Evolutionary conservation across 2,797 vertebrate genomes (phyloP).

Genomic region (Melanotaenia nigrans): DNA sequence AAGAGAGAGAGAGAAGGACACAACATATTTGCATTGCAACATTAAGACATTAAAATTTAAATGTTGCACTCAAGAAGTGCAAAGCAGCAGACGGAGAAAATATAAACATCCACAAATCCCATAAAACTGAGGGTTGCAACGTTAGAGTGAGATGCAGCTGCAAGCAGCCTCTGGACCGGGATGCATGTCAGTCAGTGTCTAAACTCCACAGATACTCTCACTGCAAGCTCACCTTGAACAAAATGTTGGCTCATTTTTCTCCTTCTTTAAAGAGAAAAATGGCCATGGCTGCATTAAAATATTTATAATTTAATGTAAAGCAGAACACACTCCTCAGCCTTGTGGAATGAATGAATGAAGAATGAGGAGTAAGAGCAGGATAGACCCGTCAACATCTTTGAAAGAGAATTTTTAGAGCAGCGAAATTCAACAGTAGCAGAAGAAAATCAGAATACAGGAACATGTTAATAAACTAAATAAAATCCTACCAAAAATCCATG

Average conservation of each 20-base stretch:
- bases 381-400: background rate
- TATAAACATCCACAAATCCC: conserved; percentile 43
- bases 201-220: conserved; percentile 54
- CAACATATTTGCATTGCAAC: background rate
- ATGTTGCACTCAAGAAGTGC: conserved; percentile 10
- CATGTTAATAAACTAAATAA: conserved; percentile 22
- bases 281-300: background rate
- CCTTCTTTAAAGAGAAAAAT: background rate
- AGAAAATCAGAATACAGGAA: background rate
- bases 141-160: conserved; percentile 43
- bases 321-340: background rate
- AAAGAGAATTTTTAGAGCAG: background rate
- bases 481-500: conserved; percentile 71
- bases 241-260: background rate
- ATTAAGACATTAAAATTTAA: conserved; percentile 12
- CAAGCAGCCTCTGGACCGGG: conserved; percentile 37
- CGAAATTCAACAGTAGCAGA: background rate
- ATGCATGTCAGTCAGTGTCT: conserved; percentile 47
- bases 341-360: background rate
- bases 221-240: background rate
- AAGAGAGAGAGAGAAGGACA: background rate
- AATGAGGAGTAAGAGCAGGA: conserved; percentile 9
- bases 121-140: conserved; percentile 32
- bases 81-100: conserved; percentile 20
- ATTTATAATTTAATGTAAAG: background rate